phyloP scores from a whole-genome alignment of 2,113 vertebrate genomes.

The Ursus arctos region DNA sequence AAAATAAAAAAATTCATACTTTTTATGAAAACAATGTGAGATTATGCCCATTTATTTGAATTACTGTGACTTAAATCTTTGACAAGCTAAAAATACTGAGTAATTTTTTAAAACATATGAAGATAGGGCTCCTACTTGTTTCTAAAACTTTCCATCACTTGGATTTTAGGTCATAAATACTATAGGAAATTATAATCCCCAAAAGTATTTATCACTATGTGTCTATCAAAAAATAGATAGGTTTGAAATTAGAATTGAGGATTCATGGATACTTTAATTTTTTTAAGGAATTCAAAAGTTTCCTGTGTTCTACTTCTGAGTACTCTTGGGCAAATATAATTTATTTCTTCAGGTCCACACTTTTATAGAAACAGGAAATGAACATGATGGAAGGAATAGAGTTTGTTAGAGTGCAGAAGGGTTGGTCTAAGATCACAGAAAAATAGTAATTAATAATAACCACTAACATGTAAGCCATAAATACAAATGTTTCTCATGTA shows the following conservation, averaged over 20 bases:
- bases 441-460: background rate
- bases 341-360: background rate
- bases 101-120: background rate
- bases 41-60: background rate
- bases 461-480: background rate
- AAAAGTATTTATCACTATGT: background rate
- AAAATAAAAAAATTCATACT: background rate
- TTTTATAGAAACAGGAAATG: background rate
- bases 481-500: background rate
- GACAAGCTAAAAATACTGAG: background rate
- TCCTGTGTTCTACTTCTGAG: background rate
- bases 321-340: background rate
- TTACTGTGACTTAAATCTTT: background rate
- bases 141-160: background rate
- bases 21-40: background rate
- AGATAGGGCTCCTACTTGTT: background rate
- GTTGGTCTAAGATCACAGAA: background rate
- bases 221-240: background rate
- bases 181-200: background rate
- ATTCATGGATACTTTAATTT: background rate
- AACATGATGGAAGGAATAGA: background rate
- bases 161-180: background rate
- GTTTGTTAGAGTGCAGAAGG: background rate
- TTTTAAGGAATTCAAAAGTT: slow-evolving; percentile 6
- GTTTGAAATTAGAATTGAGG: background rate